Base-by-base conservation (phyloP, 2,113 vertebrate genomes). In the Coregonus clupeaformis region DNA sequence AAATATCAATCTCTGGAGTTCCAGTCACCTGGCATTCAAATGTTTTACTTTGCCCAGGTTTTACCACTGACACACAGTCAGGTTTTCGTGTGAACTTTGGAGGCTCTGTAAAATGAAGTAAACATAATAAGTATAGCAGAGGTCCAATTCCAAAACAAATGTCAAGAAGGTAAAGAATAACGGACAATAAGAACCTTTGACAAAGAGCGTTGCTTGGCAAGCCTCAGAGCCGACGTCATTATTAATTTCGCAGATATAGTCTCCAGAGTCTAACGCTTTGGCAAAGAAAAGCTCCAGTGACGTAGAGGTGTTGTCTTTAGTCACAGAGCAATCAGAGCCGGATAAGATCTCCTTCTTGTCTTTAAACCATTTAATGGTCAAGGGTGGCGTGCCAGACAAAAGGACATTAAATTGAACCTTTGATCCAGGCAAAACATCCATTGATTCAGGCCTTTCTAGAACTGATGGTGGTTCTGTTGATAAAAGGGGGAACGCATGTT, bases 321-420 rank as follows among this genome's bases (percentile, higher is more conserved):
- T 92, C 77, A 99, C 90, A 0, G 91, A 95, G 83, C 94, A 95
- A 86, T 92, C 93, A 0, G 93, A 88, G 36, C 95, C 95, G 0
- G 97, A 94, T 42, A 94, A 80, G 72, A 99, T 85, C 82, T 97
- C 96, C 79, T 95, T 98, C 86, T 94, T 94, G 82, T 97, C 94
- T 89, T 97, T 98, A 91, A 98, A 97, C 98, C 98, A 99, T 75
- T 96, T 98, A 81, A 95, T 97, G 49, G 91, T 94, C 83, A 99
- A 85, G 20, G 98, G 97, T 3, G 94, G 90, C 0, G 97, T 96
- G 57, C 98, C 98, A 77, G 93, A 95, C 60, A 98, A 82, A 77
- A 96, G 87, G 0, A 95, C 92, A 76, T 94, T 96, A 84, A 99
- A 94, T 27, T 96, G 94, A 79, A 98, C 96, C 88, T 94, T 96